phyloP scores from a whole-genome alignment of 2,888 invertebrate genomes.

The Notocelia uddmanniana region DNA sequence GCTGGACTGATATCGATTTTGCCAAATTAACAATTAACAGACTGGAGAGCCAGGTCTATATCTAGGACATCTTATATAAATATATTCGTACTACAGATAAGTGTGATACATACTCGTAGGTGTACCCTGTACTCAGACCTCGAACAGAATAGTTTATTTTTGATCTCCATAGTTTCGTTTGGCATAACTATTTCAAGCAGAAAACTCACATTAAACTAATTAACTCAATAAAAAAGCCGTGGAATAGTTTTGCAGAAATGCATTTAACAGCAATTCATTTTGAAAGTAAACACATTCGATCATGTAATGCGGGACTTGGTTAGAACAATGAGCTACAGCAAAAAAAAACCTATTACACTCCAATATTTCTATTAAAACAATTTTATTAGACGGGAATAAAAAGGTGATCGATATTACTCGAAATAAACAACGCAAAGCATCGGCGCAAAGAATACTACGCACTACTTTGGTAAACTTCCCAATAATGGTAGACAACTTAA shows the following conservation, averaged over 20 bases:
- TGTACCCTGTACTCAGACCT: no score
- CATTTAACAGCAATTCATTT: not conserved
- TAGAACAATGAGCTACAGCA: not conserved
- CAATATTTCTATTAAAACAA: not conserved
- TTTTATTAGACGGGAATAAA: constrained; percentile 3
- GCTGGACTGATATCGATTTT: constrained; percentile 10
- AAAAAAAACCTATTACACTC: constrained; percentile 5
- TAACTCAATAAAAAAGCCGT: not conserved
- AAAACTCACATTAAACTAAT: not conserved
- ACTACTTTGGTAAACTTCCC: no score
- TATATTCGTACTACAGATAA: not conserved
- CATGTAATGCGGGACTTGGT: not conserved
- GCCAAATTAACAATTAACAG: constrained; percentile 32
- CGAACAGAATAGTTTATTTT: no score
- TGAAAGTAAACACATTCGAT: not conserved
- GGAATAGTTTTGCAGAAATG: not conserved
- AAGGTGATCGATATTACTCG: not conserved
- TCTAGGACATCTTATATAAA: not conserved
- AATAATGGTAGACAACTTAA: no score
- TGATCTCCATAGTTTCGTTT: no score
- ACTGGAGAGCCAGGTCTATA: not conserved
- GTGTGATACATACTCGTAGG: no score
- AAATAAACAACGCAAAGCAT: no score
- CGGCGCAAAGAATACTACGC: no score
- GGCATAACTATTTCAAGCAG: not conserved